Evolutionary conservation across 1,140 invertebrate species (phyloP).

Genomic region (Radopholus similis): DNA sequence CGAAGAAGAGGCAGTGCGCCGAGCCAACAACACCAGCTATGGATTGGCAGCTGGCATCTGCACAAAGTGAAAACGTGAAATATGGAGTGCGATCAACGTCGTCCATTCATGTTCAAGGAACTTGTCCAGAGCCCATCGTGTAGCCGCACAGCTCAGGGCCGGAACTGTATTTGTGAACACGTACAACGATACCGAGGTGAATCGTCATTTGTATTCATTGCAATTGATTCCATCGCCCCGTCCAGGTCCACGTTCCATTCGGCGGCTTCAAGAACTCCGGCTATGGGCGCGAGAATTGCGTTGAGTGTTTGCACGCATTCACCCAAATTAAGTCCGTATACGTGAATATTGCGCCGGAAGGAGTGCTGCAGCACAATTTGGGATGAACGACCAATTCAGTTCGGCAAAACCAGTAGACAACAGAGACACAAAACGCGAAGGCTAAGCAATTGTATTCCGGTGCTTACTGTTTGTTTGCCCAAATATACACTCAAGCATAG

Average conservation of each 20-base stretch:
- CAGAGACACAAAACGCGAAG: too few species aligned
- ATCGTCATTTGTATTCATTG: constrained; percentile 43
- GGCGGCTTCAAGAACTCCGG: constrained; percentile 56
- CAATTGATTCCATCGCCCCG: constrained; percentile 26
- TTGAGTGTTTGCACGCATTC: constrained; percentile 63
- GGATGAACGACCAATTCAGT: too few species aligned
- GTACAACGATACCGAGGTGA: constrained; percentile 54
- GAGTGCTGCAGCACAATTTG: neutral
- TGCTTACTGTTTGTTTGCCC: too few species aligned
- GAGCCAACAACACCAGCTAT: constrained; percentile 65
- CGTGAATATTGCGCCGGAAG: constrained; percentile 37
- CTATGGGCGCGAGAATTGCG: constrained; percentile 63
- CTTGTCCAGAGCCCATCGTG: constrained; percentile 55
- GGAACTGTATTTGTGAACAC: constrained; percentile 65
- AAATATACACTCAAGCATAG: too few species aligned
- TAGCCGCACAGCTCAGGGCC: constrained; percentile 62
- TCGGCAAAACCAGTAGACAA: too few species aligned
- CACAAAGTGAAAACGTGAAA: constrained; percentile 50
- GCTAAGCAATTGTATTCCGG: too few species aligned
- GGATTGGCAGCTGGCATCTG: constrained; percentile 65
- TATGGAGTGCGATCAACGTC: constrained; percentile 4
- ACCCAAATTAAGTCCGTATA: constrained; percentile 64
- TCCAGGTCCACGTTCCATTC: constrained; percentile 51
- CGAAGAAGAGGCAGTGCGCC: constrained; percentile 64
- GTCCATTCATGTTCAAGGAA: constrained; percentile 39